Conservation (phyloP, 2,888 invertebrate species). For the Glyphotaelius pellucidus region DNA sequence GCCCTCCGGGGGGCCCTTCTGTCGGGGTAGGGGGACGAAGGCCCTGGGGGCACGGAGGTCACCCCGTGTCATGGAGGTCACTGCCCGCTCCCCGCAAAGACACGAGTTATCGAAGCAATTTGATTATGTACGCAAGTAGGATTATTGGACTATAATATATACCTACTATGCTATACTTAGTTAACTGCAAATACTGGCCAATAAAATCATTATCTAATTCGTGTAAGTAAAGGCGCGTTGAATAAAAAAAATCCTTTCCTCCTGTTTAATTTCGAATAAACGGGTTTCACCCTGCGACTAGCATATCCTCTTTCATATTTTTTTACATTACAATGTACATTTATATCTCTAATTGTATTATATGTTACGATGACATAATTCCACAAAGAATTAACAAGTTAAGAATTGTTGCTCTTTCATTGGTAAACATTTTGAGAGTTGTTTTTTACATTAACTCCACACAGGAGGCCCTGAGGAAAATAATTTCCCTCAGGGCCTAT, state of each 20-base stretch:
- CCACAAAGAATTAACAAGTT: no score
- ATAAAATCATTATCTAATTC: not conserved
- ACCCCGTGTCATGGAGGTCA: constrained; percentile 64
- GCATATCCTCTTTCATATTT: no score
- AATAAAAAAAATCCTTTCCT: not conserved
- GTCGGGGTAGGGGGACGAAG: not conserved
- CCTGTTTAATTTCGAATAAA: not conserved
- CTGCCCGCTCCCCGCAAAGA: constrained; percentile 54
- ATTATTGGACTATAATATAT: not conserved
- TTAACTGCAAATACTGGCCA: not conserved
- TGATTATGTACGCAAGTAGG: not conserved
- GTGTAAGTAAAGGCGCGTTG: no score
- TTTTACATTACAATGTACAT: no score
- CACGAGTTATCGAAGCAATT: not conserved
- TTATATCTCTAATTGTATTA: no score
- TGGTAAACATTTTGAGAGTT: no score
- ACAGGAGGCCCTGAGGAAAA: no score
- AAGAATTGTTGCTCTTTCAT: no score
- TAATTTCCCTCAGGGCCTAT: no score
- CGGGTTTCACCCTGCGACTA: no score
- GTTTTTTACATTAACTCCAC: no score
- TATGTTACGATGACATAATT: no score
- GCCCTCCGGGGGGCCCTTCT: not conserved
- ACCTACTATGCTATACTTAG: not conserved
- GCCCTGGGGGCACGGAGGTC: constrained; percentile 57